phyloP scores from a whole-genome alignment of 2,888 invertebrate genomes.

The Pheosia gnoma region DNA sequence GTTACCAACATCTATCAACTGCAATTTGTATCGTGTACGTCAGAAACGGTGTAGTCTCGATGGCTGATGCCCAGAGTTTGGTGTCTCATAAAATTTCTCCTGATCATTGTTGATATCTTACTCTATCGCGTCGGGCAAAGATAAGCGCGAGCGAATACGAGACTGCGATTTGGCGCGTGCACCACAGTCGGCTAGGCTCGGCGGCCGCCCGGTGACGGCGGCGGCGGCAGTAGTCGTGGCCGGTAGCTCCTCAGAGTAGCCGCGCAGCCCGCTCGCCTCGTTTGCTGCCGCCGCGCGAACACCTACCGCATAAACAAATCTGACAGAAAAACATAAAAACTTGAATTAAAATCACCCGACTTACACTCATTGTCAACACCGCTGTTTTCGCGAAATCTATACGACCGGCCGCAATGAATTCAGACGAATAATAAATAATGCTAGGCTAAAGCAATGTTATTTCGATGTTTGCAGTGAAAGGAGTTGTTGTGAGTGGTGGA shows the following conservation, averaged over 20 bases:
- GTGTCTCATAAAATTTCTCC: slow-evolving; percentile 32
- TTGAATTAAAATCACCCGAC: slow-evolving; percentile 54
- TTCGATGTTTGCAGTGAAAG: slow-evolving; percentile 75
- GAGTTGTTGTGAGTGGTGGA: slow-evolving; percentile 57
- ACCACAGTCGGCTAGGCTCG: slow-evolving; percentile 56
- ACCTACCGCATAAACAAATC: slow-evolving; percentile 68
- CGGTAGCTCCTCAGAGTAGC: slow-evolving; percentile 49
- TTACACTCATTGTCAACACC: slow-evolving; percentile 30
- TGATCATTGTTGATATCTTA: slow-evolving; percentile 38
- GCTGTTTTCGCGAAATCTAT: slow-evolving; percentile 51
- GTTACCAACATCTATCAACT: background rate
- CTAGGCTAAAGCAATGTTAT: slow-evolving; percentile 56
- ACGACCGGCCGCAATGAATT: slow-evolving; percentile 68
- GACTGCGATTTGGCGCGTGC: slow-evolving; percentile 56
- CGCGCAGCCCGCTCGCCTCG: slow-evolving; percentile 32
- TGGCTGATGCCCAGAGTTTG: slow-evolving; percentile 13
- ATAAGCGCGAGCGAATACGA: slow-evolving; percentile 54
- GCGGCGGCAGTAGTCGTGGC: slow-evolving; percentile 53
- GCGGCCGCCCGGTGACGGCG: slow-evolving; percentile 44
- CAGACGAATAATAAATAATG: slow-evolving; percentile 51
- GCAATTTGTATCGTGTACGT: slow-evolving; percentile 3
- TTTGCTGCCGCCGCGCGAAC: slow-evolving; percentile 29
- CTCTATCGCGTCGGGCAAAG: slow-evolving; percentile 33
- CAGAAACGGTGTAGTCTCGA: slow-evolving; percentile 17
- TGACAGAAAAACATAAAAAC: slow-evolving; percentile 58